These are phyloP conservation scores for Labroides dimidiatus DNA, from an alignment of 2,797 vertebrate genomes.

Conservation along the genomic window DNA sequence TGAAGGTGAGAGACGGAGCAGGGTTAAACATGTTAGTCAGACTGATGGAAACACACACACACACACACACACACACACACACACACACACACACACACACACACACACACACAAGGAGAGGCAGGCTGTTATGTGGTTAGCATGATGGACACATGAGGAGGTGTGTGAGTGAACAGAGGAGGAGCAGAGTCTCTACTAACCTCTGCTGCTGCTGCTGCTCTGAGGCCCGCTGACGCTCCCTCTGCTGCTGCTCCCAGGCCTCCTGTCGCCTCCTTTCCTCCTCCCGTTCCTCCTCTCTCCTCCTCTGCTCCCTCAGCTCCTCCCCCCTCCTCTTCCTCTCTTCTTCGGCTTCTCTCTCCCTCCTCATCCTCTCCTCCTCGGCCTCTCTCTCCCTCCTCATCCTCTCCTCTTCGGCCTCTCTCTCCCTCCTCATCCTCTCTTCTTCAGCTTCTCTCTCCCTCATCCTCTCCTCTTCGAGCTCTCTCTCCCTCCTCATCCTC, in stretches of 20 bases:
- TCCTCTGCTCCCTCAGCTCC: conserved; percentile 46
- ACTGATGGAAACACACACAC: too few species aligned
- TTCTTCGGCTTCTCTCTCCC: conserved; percentile 65
- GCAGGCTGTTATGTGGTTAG: conserved; percentile 14
- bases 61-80: too few species aligned
- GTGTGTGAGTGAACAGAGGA: conserved; percentile 6
- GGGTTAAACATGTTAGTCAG: conserved; percentile 46
- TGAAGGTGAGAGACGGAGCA: conserved; percentile 42
- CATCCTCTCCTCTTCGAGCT: conserved; percentile 54
- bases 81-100: conserved; percentile 36
- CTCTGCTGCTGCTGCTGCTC: conserved; percentile 66
- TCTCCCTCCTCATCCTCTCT: conserved; percentile 52
- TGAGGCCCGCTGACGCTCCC: conserved; percentile 51
- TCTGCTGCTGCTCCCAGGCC: conserved; percentile 58
- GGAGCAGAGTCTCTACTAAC: conserved; percentile 66
- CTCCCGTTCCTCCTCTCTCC: conserved; percentile 51
- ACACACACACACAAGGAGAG: conserved; percentile 40
- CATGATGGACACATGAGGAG: conserved; percentile 15
- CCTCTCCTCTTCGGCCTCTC: conserved; percentile 56
- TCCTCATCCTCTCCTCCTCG: conserved; percentile 67
- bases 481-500: conserved; percentile 58
- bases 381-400: conserved; percentile 70
- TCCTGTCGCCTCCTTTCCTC: conserved; percentile 67
- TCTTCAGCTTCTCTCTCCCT: conserved; percentile 38
- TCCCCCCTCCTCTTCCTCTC: conserved; percentile 50